A percentile compares a stretch with the other conserved stretches of the same genome.
Evolutionary conservation across 2,797 vertebrate species (phyloP).

Genomic region (Spondyliosoma cantharus): DNA sequence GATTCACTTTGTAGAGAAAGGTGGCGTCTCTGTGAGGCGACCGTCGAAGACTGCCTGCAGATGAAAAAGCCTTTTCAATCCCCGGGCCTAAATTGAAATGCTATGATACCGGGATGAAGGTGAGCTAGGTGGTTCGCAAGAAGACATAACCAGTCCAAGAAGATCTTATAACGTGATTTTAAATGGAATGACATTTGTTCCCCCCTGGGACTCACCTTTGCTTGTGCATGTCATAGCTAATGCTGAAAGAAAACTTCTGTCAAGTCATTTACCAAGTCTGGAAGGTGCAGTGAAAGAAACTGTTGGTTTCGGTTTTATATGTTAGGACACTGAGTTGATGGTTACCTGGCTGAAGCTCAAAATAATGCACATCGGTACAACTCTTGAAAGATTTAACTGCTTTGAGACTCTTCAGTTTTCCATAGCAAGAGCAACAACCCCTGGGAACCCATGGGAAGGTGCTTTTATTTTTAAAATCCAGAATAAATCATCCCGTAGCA

Average conservation of each 20-base stretch:
- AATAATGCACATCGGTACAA: background rate
- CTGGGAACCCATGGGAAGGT: no score
- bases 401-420: background rate
- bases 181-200: constrained; percentile 62
- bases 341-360: background rate
- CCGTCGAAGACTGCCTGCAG: constrained; percentile 46
- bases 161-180: constrained; percentile 60
- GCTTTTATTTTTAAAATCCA: background rate
- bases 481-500: background rate
- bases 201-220: constrained; percentile 36
- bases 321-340: constrained; percentile 4
- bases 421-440: background rate
- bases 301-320: constrained; percentile 19
- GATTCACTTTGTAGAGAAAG: constrained; percentile 53
- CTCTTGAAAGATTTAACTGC: background rate
- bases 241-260: constrained; percentile 43
- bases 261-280: constrained; percentile 28
- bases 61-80: constrained; percentile 70
- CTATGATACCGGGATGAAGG: constrained; percentile 70
- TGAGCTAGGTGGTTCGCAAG: constrained; percentile 53
- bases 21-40: constrained; percentile 41
- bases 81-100: constrained; percentile 64
- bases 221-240: constrained; percentile 41
- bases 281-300: constrained; percentile 18
- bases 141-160: constrained; percentile 56